Conservation (phyloP, 2,888 invertebrate species). For the Halictus quadricinctus region DNA sequence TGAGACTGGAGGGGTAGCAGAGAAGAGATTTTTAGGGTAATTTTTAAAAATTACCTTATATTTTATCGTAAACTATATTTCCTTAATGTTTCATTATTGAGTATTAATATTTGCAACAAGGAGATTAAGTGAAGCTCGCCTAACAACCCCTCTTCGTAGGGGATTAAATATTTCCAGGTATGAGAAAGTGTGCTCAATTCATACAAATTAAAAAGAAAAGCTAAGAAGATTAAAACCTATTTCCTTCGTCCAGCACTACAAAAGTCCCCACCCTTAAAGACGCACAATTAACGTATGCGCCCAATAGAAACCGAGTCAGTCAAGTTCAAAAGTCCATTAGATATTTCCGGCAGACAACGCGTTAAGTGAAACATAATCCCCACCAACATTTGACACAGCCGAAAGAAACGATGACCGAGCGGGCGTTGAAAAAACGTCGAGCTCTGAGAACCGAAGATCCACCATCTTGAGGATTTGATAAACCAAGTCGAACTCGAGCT, state of each 20-base stretch:
- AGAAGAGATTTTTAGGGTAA: too few species aligned
- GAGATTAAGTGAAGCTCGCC: too few species aligned
- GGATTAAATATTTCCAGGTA: too few species aligned
- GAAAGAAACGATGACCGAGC: not conserved
- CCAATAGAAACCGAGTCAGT: not conserved
- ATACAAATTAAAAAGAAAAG: too few species aligned
- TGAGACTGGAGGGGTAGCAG: too few species aligned
- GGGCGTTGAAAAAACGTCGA: not conserved
- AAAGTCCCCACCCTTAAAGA: not conserved
- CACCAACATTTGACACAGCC: not conserved
- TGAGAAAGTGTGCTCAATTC: too few species aligned
- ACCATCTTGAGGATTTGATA: not conserved
- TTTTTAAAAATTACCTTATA: too few species aligned
- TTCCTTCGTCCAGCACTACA: not conserved
- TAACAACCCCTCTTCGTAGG: too few species aligned
- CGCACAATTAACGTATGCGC: not conserved
- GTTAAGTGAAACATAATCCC: constrained; percentile 6
- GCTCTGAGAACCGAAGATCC: not conserved
- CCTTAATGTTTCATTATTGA: too few species aligned
- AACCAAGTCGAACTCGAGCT: not conserved
- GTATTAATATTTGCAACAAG: too few species aligned
- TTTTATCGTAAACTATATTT: too few species aligned
- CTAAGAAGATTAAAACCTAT: too few species aligned
- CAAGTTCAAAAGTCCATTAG: not conserved
- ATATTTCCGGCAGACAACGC: not conserved